phyloP scores from a whole-genome alignment of 2,113 vertebrate genomes.

The Oceanodroma tethys region DNA sequence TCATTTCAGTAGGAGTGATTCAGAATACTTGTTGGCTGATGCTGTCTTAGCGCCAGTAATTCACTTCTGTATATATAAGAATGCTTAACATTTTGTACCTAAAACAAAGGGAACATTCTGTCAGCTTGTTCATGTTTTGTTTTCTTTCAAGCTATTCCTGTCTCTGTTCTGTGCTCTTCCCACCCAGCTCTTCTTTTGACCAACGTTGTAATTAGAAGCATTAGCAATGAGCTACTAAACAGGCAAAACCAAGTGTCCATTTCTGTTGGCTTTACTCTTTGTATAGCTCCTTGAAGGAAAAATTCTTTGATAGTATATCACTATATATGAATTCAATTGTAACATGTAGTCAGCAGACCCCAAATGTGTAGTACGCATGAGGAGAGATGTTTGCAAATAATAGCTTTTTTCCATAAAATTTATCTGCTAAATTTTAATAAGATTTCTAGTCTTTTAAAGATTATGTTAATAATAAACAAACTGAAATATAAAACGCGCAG shows the following conservation, averaged over 20 bases:
- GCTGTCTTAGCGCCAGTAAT: not conserved
- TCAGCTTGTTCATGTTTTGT: slow-evolving; percentile 13
- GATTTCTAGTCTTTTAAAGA: not conserved
- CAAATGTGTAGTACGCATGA: not conserved
- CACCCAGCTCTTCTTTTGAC: not conserved
- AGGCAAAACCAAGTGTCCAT: not conserved
- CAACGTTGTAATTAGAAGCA: not conserved
- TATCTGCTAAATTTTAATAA: not conserved
- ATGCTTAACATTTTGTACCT: slow-evolving; percentile 37
- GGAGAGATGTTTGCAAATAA: not conserved
- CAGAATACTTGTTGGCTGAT: not conserved
- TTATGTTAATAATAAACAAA: not conserved
- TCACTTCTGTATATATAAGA: not conserved
- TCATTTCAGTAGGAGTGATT: slow-evolving; percentile 6
- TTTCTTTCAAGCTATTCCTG: slow-evolving; percentile 13
- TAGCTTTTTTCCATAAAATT: not conserved
- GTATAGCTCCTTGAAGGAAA: not conserved
- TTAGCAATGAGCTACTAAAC: not conserved
- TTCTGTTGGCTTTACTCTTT: not conserved
- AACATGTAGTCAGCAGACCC: not conserved
- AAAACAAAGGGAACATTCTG: slow-evolving; percentile 44
- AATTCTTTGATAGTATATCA: not conserved
- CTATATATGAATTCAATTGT: not conserved
- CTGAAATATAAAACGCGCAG: not conserved
- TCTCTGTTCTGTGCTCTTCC: not conserved